These are phyloP conservation scores for Chrysochloris asiatica DNA, from an alignment of 2,113 vertebrate species.

Conservation along the genomic window DNA sequence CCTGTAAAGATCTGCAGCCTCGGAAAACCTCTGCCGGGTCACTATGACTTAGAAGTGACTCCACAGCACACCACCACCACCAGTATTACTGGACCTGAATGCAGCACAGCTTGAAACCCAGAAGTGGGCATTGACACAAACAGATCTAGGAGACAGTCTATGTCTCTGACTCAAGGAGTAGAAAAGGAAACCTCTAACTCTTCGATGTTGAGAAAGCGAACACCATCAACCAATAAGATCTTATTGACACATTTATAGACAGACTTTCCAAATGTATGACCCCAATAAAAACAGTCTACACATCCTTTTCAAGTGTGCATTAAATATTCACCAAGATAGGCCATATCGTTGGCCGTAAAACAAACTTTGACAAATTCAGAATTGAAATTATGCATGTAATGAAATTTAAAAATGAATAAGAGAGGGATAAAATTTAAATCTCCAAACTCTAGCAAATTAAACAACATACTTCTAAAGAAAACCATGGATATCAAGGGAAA, in stretches of 20 bases:
- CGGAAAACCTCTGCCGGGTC: no score
- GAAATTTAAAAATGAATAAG: not conserved
- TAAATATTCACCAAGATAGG: not conserved
- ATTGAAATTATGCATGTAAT: not conserved
- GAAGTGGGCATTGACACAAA: not conserved
- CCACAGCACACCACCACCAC: no score
- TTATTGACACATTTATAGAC: not conserved
- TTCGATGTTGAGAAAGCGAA: not conserved
- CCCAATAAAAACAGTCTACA: not conserved
- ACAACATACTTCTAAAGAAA: not conserved
- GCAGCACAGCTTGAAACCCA: not conserved
- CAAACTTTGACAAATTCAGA: conserved; percentile 30
- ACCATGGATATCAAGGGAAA: not conserved
- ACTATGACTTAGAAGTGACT: no score
- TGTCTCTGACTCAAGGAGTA: not conserved
- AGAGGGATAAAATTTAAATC: conserved; percentile 25
- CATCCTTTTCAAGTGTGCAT: not conserved
- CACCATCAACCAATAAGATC: not conserved
- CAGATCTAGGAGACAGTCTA: not conserved
- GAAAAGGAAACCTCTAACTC: not conserved
- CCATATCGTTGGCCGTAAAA: not conserved
- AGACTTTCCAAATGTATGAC: no score
- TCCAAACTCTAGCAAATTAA: conserved; percentile 15
- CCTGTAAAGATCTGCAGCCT: no score
- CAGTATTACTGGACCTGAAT: not conserved